A percentile compares a stretch with the other conserved stretches of the same genome.
These are phyloP conservation scores for Phrynosoma platyrhinos DNA, from an alignment of 2,113 vertebrate species.

Conservation along the genomic window DNA sequence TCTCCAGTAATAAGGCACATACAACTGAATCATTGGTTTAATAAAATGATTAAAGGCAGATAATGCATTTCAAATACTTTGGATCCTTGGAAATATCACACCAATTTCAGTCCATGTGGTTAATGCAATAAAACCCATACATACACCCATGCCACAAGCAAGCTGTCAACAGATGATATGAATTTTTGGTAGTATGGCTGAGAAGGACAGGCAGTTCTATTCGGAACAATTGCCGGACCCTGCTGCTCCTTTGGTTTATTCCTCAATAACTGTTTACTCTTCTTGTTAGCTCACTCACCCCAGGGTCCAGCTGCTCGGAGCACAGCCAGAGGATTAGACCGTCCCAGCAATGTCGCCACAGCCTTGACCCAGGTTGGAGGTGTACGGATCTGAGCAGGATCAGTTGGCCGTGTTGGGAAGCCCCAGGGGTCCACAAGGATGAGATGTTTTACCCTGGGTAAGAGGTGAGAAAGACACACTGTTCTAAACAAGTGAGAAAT, in stretches of 20 bases:
- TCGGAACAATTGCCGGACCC: background rate
- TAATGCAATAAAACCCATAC: too few species aligned
- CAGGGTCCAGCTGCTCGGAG: slow-evolving; percentile 90
- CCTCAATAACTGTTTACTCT: background rate
- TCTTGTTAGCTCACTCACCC: slow-evolving; percentile 78
- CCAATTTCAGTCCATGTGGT: too few species aligned
- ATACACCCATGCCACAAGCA: too few species aligned
- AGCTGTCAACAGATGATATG: too few species aligned
- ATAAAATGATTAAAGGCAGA: too few species aligned
- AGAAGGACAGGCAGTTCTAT: too few species aligned
- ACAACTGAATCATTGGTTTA: too few species aligned
- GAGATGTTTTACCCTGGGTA: slow-evolving; percentile 87
- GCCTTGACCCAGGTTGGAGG: slow-evolving; percentile 87
- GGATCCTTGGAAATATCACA: too few species aligned
- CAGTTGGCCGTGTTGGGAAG: slow-evolving; percentile 81
- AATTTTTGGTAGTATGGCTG: too few species aligned
- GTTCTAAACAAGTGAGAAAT: background rate
- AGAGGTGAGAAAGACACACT: background rate
- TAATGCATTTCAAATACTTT: too few species aligned
- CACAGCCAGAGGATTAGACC: slow-evolving; percentile 91
- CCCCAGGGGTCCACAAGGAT: slow-evolving; percentile 94
- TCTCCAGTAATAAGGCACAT: too few species aligned
- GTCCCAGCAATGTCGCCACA: slow-evolving; percentile 78
- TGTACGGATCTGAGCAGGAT: slow-evolving; percentile 66
- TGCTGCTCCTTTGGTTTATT: background rate